These are phyloP conservation scores for Cyprinodon variegatus DNA, from an alignment of 2,113 vertebrate species.

Conservation along the genomic window DNA sequence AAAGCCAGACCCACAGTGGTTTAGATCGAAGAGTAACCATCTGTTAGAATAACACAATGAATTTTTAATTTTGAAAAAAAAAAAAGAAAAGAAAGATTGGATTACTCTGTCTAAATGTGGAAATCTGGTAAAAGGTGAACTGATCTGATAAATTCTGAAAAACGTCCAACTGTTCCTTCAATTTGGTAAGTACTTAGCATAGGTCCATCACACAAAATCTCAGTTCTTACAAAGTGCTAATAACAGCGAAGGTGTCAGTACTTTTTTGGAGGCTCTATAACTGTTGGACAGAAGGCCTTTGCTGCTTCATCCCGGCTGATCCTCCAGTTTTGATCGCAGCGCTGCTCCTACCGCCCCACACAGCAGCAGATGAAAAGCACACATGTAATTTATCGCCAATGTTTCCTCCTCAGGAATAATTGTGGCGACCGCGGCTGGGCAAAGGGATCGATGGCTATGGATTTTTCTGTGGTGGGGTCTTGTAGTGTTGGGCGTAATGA, in stretches of 20 bases:
- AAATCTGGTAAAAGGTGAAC: background rate
- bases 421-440: slow-evolving; percentile 89
- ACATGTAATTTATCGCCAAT: slow-evolving; percentile 98
- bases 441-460: slow-evolving; percentile 95
- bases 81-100: no score
- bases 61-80: no score
- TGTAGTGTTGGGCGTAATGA: slow-evolving; percentile 96
- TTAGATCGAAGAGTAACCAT: no score
- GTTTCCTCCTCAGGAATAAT: slow-evolving; percentile 99
- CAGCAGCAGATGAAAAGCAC: slow-evolving; percentile 97
- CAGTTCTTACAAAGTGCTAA: background rate
- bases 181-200: background rate
- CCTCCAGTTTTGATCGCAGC: slow-evolving; percentile 49
- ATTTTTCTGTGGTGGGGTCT: slow-evolving; percentile 96
- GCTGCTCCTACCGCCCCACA: slow-evolving; percentile 77
- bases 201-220: background rate
- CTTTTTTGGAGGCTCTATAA: background rate
- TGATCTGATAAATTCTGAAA: background rate
- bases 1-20: background rate
- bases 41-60: no score
- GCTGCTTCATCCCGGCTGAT: slow-evolving; percentile 18
- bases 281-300: background rate
- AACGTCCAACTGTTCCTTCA: background rate
- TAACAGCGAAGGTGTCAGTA: background rate
- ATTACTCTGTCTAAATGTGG: background rate